A percentile compares a stretch with the other conserved stretches of the same genome.
These are phyloP conservation scores for Syncerus caffer DNA, from an alignment of 2,797 vertebrate species.

Conservation along the genomic window DNA sequence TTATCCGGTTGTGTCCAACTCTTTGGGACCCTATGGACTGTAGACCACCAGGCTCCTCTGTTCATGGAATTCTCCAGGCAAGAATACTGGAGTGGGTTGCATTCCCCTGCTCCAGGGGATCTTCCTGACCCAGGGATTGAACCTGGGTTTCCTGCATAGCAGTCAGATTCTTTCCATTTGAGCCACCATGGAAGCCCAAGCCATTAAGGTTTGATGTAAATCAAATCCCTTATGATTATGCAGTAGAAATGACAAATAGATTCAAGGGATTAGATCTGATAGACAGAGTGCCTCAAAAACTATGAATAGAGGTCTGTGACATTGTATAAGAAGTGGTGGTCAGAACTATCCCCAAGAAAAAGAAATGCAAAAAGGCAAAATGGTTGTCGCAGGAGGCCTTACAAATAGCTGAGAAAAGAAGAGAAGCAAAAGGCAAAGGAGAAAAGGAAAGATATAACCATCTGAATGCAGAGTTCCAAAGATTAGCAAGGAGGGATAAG, in stretches of 20 bases:
- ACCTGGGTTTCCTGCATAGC: not conserved
- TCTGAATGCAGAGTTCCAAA: not conserved
- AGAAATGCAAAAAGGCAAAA: not conserved
- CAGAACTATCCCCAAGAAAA: not conserved
- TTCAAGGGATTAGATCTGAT: not conserved
- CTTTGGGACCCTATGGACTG: not conserved
- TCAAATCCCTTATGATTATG: not conserved
- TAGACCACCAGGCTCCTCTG: not conserved
- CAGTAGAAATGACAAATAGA: not conserved
- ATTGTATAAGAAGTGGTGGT: not conserved
- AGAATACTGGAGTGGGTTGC: not conserved
- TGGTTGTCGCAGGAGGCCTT: not conserved
- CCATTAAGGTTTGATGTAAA: not conserved
- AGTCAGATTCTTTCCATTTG: not conserved
- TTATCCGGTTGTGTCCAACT: not conserved
- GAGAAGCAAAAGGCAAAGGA: not conserved
- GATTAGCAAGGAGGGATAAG: not conserved
- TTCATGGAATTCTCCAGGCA: not conserved
- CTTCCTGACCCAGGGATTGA: not conserved
- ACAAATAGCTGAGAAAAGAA: not conserved
- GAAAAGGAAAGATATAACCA: not conserved
- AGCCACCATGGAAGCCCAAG: not conserved
- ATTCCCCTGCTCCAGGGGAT: not conserved
- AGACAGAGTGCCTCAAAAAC: not conserved
- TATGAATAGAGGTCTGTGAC: not conserved